Evolutionary conservation across 1,140 invertebrate species (phyloP).

Genomic region (Tachypleus tridentatus): DNA sequence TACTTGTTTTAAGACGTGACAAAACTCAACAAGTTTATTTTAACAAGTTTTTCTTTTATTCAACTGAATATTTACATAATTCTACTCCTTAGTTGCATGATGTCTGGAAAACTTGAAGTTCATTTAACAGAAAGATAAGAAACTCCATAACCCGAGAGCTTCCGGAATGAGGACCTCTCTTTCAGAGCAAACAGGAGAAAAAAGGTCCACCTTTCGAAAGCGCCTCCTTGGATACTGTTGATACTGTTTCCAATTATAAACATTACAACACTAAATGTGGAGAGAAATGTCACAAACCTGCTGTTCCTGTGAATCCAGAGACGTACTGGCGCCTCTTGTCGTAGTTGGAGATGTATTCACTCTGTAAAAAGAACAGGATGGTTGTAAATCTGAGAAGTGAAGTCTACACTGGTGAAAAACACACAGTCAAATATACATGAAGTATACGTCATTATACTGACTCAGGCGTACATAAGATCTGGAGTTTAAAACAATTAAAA

Average conservation of each 20-base stretch:
- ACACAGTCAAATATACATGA: too few relatives aligned
- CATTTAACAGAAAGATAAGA: background rate
- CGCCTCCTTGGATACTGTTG: background rate
- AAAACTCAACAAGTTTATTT: too few relatives aligned
- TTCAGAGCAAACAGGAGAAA: background rate
- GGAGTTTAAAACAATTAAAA: too few relatives aligned
- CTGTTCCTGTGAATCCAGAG: slow-evolving; percentile 76
- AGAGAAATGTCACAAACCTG: slow-evolving; percentile 26
- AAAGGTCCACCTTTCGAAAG: background rate
- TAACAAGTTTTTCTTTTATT: too few relatives aligned
- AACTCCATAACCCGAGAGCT: background rate
- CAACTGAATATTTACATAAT: too few relatives aligned
- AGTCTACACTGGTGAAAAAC: too few relatives aligned
- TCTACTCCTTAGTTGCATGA: background rate
- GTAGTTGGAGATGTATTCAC: slow-evolving; percentile 73
- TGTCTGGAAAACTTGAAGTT: background rate
- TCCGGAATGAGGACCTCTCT: background rate
- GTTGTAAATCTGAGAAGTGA: too few relatives aligned
- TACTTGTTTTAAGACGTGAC: too few relatives aligned
- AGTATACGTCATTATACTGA: too few relatives aligned
- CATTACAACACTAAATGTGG: background rate
- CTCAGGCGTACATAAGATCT: too few relatives aligned
- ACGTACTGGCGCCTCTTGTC: slow-evolving; percentile 72
- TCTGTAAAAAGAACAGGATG: slow-evolving; percentile 32
- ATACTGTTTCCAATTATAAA: background rate